Evolutionary conservation across 2,888 invertebrate genomes (phyloP), one percentile per base, ranked within the genome.

Genomic region (Drosophila suboccidentalis): DNA sequence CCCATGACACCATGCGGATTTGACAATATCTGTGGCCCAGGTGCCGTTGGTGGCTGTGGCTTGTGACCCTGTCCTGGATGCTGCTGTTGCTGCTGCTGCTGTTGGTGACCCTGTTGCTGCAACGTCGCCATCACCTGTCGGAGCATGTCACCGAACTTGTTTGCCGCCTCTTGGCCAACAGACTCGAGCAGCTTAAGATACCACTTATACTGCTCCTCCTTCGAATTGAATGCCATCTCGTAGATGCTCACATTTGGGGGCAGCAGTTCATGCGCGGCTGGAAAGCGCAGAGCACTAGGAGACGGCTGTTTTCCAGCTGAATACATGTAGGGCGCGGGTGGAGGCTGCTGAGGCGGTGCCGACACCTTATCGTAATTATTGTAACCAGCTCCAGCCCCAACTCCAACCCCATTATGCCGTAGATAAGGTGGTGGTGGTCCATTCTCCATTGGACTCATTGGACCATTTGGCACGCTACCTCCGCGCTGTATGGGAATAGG

Each of bases 241-340:
- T 94, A 94, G 63, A 94, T 92, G 44, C 93, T 94, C 90, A 94
- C 93, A 80, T 94, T 94, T 26, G 94, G 93, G 1, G 94, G 94
- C 68, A 95, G 89, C 49, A 95, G 90, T 63, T 93, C 93, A 19
- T 87, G 91, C n/a, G 90, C 90, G 51, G 87, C 86, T 0, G 91
- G 91, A 61, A 90, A 91, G 19, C 91, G 84, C 63, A 89, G 70
- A 13, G 85, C 82, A 41, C 72, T 80, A 1, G 84, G 79, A 32
- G 85, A 81, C 1, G 82, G 81, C 39, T 87, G 86, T 51, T 86
- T 89, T 29, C 82, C 71, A 32, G 77, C 70, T 26, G 72, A 62
- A 36, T 79, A 77, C 78, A 87, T 88, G 54, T 79, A 84, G 15
- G 84, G 70, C 70, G 87, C 73, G 69, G 76, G 89, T 71, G 66